Conservation (phyloP, 1,140 invertebrate species). For the Scaptomyza montana region DNA sequence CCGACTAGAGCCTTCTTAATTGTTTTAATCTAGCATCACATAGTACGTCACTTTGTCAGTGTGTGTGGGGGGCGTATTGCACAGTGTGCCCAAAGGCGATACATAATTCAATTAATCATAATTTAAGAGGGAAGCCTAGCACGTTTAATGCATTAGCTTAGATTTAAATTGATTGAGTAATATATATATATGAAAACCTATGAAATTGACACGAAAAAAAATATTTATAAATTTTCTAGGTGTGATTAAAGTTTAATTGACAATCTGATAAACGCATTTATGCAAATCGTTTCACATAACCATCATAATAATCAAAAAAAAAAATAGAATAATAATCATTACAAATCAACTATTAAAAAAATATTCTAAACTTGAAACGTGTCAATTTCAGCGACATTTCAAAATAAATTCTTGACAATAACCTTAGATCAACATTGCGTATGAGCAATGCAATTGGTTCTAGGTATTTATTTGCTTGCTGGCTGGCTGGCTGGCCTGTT, state of each 20-base stretch:
- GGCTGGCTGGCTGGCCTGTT: not conserved
- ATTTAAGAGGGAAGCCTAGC: not conserved
- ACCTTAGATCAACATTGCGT: slow-evolving; percentile 72
- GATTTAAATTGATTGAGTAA: slow-evolving; percentile 2
- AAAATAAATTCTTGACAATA: slow-evolving; percentile 55
- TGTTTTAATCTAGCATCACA: slow-evolving; percentile 37
- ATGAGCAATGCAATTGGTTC: slow-evolving; percentile 50
- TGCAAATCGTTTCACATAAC: slow-evolving; percentile 29
- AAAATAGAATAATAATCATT: slow-evolving; percentile 46
- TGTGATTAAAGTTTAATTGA: slow-evolving; percentile 27
- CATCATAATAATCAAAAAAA: slow-evolving; percentile 25
- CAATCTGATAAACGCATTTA: slow-evolving; percentile 9
- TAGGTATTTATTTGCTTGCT: slow-evolving; percentile 1
- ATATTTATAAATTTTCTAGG: slow-evolving; percentile 29
- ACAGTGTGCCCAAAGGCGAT: slow-evolving; percentile 25
- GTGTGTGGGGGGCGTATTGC: slow-evolving; percentile 37
- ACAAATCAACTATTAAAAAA: slow-evolving; percentile 60
- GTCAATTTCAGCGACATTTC: slow-evolving; percentile 54
- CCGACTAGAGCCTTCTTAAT: too few species aligned
- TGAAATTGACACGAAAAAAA: slow-evolving; percentile 26
- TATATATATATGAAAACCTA: too few species aligned
- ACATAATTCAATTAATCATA: not conserved
- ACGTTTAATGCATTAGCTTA: slow-evolving; percentile 21
- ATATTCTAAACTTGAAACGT: slow-evolving; percentile 66
- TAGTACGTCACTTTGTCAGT: slow-evolving; percentile 13